These are phyloP conservation scores for Psilopsiagon aurifrons DNA, from an alignment of 2,113 vertebrate genomes.

Conservation along the genomic window DNA sequence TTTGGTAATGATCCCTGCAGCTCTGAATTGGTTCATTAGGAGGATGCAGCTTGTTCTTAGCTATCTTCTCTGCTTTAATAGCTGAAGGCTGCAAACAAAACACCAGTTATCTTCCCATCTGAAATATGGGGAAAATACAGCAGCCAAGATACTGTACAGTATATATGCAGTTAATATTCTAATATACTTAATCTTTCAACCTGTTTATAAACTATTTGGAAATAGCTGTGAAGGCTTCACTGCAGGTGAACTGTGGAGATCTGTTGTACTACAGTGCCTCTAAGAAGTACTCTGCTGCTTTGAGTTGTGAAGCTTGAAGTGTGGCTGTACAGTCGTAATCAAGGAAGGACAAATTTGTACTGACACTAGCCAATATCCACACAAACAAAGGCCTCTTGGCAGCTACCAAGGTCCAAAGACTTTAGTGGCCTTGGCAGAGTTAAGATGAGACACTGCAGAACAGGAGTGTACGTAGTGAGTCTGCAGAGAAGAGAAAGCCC, in stretches of 20 bases:
- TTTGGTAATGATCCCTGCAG: not conserved
- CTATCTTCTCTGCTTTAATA: not conserved
- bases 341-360: not conserved
- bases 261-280: not conserved
- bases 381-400: not conserved
- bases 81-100: conserved; percentile 55
- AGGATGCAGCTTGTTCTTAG: not conserved
- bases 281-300: not conserved
- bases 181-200: not conserved
- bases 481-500: not conserved
- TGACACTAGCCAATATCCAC: fast-evolving
- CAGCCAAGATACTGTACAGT: not conserved
- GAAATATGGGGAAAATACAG: not conserved
- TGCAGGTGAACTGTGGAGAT: not conserved
- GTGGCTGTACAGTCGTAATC: not conserved
- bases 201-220: not conserved
- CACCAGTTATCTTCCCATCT: conserved; percentile 60
- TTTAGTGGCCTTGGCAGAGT: not conserved
- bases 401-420: not conserved
- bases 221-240: not conserved
- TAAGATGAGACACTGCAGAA: not conserved
- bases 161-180: not conserved
- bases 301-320: not conserved
- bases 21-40: not conserved
- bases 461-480: not conserved